Percentiles rank a stretch among this genome's conserved stretches.
phyloP scores from a whole-genome alignment of 2,888 invertebrate species.

The Drepana falcataria region DNA sequence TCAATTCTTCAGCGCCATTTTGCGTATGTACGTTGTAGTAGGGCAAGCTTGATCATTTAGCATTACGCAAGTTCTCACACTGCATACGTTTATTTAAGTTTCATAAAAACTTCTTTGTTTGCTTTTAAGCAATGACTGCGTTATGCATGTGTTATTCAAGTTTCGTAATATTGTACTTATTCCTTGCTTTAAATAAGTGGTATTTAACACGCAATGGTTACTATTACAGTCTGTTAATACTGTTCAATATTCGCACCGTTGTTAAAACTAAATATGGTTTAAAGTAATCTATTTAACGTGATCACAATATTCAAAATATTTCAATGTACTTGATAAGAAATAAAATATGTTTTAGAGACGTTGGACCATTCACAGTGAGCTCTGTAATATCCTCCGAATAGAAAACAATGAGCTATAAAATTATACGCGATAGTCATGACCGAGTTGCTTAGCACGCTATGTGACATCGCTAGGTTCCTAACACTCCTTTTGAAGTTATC shows the following conservation, averaged over 20 bases:
- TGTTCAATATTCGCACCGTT: no score
- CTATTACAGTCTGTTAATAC: neutral
- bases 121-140: slow-evolving; percentile 37
- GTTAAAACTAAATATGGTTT: no score
- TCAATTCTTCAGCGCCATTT: neutral
- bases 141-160: slow-evolving; percentile 45
- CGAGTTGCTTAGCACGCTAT: slow-evolving; percentile 36
- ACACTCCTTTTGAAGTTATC: neutral
- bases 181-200: slow-evolving; percentile 24
- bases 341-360: no score
- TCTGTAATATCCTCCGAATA: slow-evolving; percentile 1
- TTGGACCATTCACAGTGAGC: no score
- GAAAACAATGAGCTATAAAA: slow-evolving; percentile 54
- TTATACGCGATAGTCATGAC: slow-evolving; percentile 40
- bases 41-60: neutral
- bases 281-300: no score
- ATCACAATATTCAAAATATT: no score
- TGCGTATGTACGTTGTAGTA: neutral
- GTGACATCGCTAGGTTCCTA: slow-evolving; percentile 25
- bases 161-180: slow-evolving; percentile 40
- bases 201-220: slow-evolving; percentile 24
- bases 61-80: slow-evolving; percentile 2
- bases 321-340: no score
- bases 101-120: slow-evolving; percentile 28
- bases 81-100: slow-evolving; percentile 14